Evolutionary conservation across 2,113 vertebrate species (phyloP), one percentile per base, ranked within the genome.

Genomic region (Takifugu bimaculatus): DNA sequence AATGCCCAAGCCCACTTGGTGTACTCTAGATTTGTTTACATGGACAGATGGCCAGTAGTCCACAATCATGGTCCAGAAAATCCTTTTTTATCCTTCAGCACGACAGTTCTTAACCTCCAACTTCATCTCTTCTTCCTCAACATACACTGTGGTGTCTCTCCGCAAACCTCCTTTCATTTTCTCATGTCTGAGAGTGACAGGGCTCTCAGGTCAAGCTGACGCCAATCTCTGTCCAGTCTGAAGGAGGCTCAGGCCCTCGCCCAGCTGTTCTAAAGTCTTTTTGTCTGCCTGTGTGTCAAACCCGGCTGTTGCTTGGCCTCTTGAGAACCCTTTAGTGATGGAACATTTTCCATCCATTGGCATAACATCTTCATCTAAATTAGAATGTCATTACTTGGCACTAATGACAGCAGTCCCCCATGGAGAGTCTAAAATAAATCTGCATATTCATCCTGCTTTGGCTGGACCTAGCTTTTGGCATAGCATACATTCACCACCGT

Each of bases 171-270:
- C 28, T 27, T 54, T 10, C 9, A 48, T 53, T 42, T 74, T 58
- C 28, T 12, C 61, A 5, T 63, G 65, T 78, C 68, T 86, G 76
- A 68, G 68, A 69, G 26, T 86, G 77, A 79, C 70, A 57, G 68
- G 60, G 62, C 78, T 80, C 70, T 84, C 84, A 78, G 58, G 72
- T 82, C 75, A 83, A 86, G 83, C 77, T 75, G 81, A 79, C 74
- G 54, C 73, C 63, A n/a, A 58, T 57, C 69, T 69, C 54, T 76
- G 49, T 54, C 65, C 68, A 60, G 54, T 82, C 57, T 81, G 67
- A 79, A 81, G 70, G 74, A 72, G 65, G 56, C 62, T 58, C 29
- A n/a, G 71, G 60, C 62, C 73, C 72, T 77, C 50, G 50, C 55
- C 75, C 84, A 85, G 81, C 81, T 86, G 79, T 83, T 76, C 63